Base-by-base conservation (phyloP, 1,140 invertebrate species). In the Pachyrhynchus sulphureomaculatus region DNA sequence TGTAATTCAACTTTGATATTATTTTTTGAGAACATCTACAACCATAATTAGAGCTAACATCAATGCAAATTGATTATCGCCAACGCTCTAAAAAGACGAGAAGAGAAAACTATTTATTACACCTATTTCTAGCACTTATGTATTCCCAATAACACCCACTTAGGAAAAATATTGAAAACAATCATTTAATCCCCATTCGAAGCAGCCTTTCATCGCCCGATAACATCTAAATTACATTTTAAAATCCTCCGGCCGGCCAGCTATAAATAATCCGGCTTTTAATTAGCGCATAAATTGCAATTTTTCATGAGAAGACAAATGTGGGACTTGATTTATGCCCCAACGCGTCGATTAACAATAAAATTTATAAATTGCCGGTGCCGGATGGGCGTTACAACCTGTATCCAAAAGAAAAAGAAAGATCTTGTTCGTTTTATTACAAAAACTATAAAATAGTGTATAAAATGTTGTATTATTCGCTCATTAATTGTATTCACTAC, bases 261-360 rank as follows among this genome's bases (percentile, higher is more conserved):
- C 45, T 20, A 51, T 59, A 59, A 59, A 59, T 59, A 59, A 59
- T 59, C 56, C 24, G 32, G 33, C 33, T 59, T 59, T 59, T 59
- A 59, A 59, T 59, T 59, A 59, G 56, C 56, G 36, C 47, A 59
- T 59, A 59, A 59, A 59, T 59, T 51, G 56, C 56, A 51, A 59
- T 59, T 59, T 59, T 59, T 59, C 45, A 32, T 21, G 23, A 13
- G 20, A 33, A 37, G 56, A 59, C 56, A 59, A 59, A 59, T 59
- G 56, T 59, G 56, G 47, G 45, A 42, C 56, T 51, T 59, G 56
- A 59, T 59, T 59, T 59, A 59, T 42, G 15, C n/a, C 36, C 20
- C 1, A 33, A 29, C 23, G 17, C 56, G 23, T 21, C 45, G 47
- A 51, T 48, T 59, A 59, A 59, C 32, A 36, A 42, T 41, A 29